phyloP scores from a whole-genome alignment of 2,888 invertebrate genomes.

The Zygothrica quintamaculata region DNA sequence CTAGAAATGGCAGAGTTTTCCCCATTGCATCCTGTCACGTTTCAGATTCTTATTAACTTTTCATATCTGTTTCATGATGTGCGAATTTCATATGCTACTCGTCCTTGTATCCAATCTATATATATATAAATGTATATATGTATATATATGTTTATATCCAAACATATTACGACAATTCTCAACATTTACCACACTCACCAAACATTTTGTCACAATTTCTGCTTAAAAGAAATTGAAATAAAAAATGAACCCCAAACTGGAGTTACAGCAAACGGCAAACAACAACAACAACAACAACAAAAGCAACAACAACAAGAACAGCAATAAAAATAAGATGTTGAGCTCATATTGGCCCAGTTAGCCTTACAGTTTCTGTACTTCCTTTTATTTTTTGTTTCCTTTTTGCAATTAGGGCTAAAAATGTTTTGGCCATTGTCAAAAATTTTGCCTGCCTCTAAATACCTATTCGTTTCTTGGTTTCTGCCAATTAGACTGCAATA shows the following conservation, averaged over 20 bases:
- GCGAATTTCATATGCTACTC: slow-evolving; percentile 57
- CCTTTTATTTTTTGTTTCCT: slow-evolving; percentile 16
- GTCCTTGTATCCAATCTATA: background rate
- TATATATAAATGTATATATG: slow-evolving; percentile 1
- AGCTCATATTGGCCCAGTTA: slow-evolving; percentile 35
- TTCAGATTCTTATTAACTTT: slow-evolving; percentile 68
- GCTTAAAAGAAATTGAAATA: slow-evolving; percentile 34
- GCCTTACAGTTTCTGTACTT: slow-evolving; percentile 19
- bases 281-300: too few relatives aligned
- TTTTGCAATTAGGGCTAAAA: slow-evolving; percentile 55
- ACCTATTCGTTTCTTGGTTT: slow-evolving; percentile 24
- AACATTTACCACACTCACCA: slow-evolving; percentile 10
- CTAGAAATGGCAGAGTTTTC: slow-evolving; percentile 50
- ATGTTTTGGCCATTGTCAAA: slow-evolving; percentile 23
- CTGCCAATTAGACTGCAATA: slow-evolving; percentile 28
- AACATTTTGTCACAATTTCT: slow-evolving; percentile 58
- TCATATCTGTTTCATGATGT: slow-evolving; percentile 65
- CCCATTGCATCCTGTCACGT: slow-evolving; percentile 61
- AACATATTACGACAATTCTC: slow-evolving; percentile 43
- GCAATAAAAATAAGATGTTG: slow-evolving; percentile 26
- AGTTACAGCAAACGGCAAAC: too few relatives aligned
- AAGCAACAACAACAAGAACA: background rate
- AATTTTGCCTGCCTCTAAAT: slow-evolving; percentile 31
- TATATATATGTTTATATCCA: slow-evolving; percentile 17
- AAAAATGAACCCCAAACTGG: background rate